Evolutionary conservation across 2,888 invertebrate genomes (phyloP).

Genomic region (Sarcophaga carnaria): DNA sequence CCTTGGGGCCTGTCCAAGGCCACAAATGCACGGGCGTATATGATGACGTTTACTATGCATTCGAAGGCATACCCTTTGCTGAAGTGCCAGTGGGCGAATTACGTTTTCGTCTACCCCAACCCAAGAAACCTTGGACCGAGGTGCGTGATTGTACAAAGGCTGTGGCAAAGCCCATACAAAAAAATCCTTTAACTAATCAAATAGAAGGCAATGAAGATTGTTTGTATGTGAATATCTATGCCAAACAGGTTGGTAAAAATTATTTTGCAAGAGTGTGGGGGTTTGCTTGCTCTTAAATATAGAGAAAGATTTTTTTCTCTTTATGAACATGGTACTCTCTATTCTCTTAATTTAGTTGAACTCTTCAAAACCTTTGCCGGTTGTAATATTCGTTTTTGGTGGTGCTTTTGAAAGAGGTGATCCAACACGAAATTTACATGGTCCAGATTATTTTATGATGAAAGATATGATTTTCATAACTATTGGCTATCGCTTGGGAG

Average conservation of each 20-base stretch:
- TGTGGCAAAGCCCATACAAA: constrained; percentile 77
- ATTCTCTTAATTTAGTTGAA: constrained; percentile 61
- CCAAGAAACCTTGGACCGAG: constrained; percentile 80
- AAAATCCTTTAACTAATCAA: constrained; percentile 75
- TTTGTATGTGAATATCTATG: constrained; percentile 82
- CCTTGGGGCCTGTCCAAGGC: constrained; percentile 45
- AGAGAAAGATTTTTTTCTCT: constrained; percentile 9
- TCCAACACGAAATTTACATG: constrained; percentile 77
- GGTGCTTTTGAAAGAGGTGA: constrained; percentile 82
- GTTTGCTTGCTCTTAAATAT: neutral
- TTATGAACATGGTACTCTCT: neutral
- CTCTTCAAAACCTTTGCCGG: constrained; percentile 73
- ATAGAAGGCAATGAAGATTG: constrained; percentile 83
- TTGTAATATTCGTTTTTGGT: constrained; percentile 83
- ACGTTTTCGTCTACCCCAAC: constrained; percentile 81
- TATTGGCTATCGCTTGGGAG: constrained; percentile 82
- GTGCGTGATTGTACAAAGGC: constrained; percentile 80
- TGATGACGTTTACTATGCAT: constrained; percentile 76
- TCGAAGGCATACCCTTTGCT: constrained; percentile 79
- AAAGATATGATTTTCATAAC: constrained; percentile 82
- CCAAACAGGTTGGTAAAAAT: constrained; percentile 73
- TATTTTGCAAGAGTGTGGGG: too few species aligned
- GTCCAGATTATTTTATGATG: constrained; percentile 82
- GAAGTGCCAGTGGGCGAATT: constrained; percentile 77
- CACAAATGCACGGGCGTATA: constrained; percentile 60